Evolutionary conservation across 2,797 vertebrate species (phyloP), one percentile per base, ranked within the genome.

Genomic region (Sebastes baramenuke): DNA sequence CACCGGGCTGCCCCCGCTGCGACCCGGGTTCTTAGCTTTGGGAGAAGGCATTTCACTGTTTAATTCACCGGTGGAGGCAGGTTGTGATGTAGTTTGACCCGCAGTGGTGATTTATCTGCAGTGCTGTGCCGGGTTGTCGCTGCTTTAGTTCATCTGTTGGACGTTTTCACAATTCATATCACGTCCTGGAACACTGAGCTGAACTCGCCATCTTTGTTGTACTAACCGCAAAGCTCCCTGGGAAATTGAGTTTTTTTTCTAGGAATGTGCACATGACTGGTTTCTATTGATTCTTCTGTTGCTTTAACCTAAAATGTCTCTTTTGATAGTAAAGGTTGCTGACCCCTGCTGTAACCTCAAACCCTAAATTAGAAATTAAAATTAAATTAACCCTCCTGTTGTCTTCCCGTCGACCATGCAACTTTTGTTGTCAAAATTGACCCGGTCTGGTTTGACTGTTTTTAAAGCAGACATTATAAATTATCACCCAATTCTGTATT

Each of bases 41-140:
- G 96, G 96, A 69, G 96, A 96, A 6, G 95, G 95, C 96, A 96
- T 96, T 49, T 61, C 77, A 9, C 30, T 5, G 14, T 22, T 16
- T 3, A 9, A 9, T 5, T 18, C 5, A 54, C 20, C 49, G 49
- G 49, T n/a, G 49, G 7, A 49, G 42, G 42, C 46, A 1, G 9
- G 14, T 25, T 25, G 42, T 66, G 30, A 25, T 8, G 49, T 64
- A 2, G 49, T 4, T 10, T 12, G 24, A 62, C 77, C 70, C 49
- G 66, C 81, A 77, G 64, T 55, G 58, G n/a, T 16, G 2, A 20
- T 6, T 59, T 29, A 27, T 82, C 82, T 74, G 81, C 81, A 74
- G 75, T 75, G 80, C 34, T 30, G 52, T 58, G 76, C 49, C 49
- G 16, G 46, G 64, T 16, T 72, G 46, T 81, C 29, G 49, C 59